Percentiles rank a stretch among this genome's conserved stretches.
Conservation (phyloP, 1,140 invertebrate species). For the Phortica variegata region DNA sequence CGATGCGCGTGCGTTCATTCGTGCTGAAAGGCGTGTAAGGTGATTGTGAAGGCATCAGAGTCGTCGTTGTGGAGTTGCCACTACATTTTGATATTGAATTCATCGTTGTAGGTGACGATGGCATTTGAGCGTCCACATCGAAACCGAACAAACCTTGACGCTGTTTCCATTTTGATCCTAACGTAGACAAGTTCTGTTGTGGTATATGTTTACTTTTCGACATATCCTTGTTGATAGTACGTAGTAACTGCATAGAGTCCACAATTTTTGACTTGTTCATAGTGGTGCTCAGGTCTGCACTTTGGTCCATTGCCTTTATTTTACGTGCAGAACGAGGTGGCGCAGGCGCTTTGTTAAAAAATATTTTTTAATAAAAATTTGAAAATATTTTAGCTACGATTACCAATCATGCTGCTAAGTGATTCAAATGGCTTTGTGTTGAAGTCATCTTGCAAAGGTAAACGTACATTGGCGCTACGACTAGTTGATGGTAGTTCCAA, state of each 20-base stretch:
- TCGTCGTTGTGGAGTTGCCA: no score
- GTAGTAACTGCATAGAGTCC: constrained; percentile 39
- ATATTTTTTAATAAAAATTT: background rate
- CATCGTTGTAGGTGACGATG: constrained; percentile 13
- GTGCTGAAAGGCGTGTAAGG: constrained; percentile 26
- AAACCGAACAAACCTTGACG: constrained; percentile 35
- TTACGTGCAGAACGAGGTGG: constrained; percentile 34
- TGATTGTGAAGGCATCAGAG: constrained; percentile 11
- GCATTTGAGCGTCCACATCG: constrained; percentile 16
- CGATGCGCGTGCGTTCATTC: constrained; percentile 38
- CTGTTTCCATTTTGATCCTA: constrained; percentile 45
- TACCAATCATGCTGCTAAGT: constrained; percentile 27
- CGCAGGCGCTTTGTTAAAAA: constrained; percentile 7
- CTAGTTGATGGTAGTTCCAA: constrained; percentile 18
- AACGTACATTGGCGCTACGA: constrained; percentile 22
- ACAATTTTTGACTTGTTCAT: constrained; percentile 43
- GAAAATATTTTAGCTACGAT: background rate
- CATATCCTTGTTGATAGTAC: constrained; percentile 39
- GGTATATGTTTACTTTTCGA: constrained; percentile 13
- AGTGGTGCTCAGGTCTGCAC: constrained; percentile 27
- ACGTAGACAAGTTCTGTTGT: constrained; percentile 21
- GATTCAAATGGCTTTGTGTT: constrained; percentile 30
- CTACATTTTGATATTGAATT: background rate
- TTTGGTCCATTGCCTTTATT: constrained; percentile 12
- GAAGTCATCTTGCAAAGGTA: constrained; percentile 39